Evolutionary conservation across 2,113 vertebrate genomes (phyloP).

Genomic region (Mastomys coucha): DNA sequence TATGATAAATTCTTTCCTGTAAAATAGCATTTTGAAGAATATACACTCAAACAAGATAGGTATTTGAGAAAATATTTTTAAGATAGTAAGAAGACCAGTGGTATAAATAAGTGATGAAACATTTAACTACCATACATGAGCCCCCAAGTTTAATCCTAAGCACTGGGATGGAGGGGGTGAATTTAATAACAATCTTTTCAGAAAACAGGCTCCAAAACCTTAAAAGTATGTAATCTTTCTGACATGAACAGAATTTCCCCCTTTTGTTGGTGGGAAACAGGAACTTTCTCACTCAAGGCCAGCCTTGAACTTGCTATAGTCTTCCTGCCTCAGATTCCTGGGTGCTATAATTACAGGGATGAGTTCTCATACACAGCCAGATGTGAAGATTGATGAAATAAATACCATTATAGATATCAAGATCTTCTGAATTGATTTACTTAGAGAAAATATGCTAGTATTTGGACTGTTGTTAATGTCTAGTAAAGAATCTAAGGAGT

Average conservation of each 20-base stretch:
- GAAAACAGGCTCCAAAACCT: slow-evolving; percentile 22
- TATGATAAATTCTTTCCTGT: neutral
- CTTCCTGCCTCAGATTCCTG: neutral
- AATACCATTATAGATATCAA: slow-evolving; percentile 11
- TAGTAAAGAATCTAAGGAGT: slow-evolving; percentile 36
- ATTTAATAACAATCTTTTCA: neutral
- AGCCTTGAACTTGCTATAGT: neutral
- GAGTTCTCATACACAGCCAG: neutral
- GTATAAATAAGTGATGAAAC: neutral
- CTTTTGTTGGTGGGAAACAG: neutral
- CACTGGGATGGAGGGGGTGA: no score
- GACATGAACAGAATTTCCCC: neutral
- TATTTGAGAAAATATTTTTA: neutral
- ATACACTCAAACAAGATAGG: neutral
- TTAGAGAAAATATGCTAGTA: neutral
- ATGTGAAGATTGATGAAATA: neutral
- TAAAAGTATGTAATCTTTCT: slow-evolving; percentile 20
- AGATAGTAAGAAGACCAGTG: neutral
- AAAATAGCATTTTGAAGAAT: slow-evolving; percentile 1
- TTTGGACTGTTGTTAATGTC: slow-evolving; percentile 43
- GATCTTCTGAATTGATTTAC: slow-evolving; percentile 53
- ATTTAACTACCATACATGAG: no score
- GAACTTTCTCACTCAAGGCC: neutral
- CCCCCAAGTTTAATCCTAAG: neutral
- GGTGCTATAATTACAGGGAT: neutral